phyloP scores from a whole-genome alignment of 2,888 invertebrate species.

The Sarcophaga rosellei region DNA sequence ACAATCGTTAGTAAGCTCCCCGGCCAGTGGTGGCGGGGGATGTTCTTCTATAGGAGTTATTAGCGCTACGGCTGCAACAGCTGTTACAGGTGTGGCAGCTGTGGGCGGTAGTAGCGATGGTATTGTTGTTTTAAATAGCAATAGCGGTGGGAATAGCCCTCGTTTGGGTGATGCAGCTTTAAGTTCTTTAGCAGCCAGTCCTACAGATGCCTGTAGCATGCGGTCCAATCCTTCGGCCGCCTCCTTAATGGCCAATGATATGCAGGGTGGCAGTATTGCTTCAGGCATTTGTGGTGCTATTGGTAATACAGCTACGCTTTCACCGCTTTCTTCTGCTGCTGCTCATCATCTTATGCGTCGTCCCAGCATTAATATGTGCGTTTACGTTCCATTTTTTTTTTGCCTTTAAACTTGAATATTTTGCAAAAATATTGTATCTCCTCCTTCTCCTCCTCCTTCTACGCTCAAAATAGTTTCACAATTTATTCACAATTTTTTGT shows the following conservation, averaged over 20 bases:
- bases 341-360: slow-evolving; percentile 81
- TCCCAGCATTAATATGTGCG: slow-evolving; percentile 82
- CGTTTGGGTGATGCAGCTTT: slow-evolving; percentile 75
- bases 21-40: slow-evolving; percentile 61
- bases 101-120: slow-evolving; percentile 61
- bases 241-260: slow-evolving; percentile 76
- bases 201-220: slow-evolving; percentile 79
- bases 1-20: slow-evolving; percentile 66
- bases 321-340: slow-evolving; percentile 80
- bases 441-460: too few species aligned
- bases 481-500: too few species aligned
- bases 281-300: slow-evolving; percentile 56
- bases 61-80: slow-evolving; percentile 36
- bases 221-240: slow-evolving; percentile 80
- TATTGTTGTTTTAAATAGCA: slow-evolving; percentile 66
- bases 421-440: not conserved
- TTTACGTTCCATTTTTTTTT: slow-evolving; percentile 68
- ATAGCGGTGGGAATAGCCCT: slow-evolving; percentile 71
- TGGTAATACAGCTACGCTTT: slow-evolving; percentile 75
- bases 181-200: slow-evolving; percentile 79
- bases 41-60: slow-evolving; percentile 40
- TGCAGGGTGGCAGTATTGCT: slow-evolving; percentile 68
- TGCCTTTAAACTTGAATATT: slow-evolving; percentile 34
- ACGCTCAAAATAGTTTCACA: too few species aligned
- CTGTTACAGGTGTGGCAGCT: slow-evolving; percentile 32